Percentiles rank a stretch among this genome's conserved stretches.
Evolutionary conservation across 2,888 invertebrate species (phyloP).

Genomic region (Pyrocoelia pectoralis): DNA sequence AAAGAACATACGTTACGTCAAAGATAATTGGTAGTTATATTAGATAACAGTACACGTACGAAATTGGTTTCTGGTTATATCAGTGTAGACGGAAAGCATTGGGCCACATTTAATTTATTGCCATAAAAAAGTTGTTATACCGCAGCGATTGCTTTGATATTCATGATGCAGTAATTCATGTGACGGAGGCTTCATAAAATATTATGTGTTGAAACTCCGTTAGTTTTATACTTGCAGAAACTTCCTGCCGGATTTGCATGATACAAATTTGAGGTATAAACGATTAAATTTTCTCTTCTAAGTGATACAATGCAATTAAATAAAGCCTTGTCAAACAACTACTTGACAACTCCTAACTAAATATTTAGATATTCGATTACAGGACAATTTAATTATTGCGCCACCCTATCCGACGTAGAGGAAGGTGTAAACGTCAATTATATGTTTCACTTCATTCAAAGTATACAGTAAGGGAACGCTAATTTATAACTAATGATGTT

Average conservation of each 20-base stretch:
- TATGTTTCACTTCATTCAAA: background rate
- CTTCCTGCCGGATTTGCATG: background rate
- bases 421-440: constrained; percentile 7
- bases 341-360: background rate
- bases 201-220: constrained; percentile 9
- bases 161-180: constrained; percentile 13
- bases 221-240: background rate
- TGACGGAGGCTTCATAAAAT: constrained; percentile 7
- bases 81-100: background rate
- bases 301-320: background rate
- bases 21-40: constrained; percentile 11
- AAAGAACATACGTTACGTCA: constrained; percentile 9
- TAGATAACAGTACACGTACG: constrained; percentile 4
- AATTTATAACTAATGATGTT: constrained; percentile 1
- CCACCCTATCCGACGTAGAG: constrained; percentile 1
- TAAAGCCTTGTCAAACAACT: background rate
- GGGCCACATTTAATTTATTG: constrained; percentile 8
- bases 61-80: constrained; percentile 4
- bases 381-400: constrained; percentile 5
- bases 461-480: background rate
- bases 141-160: constrained; percentile 11
- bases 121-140: constrained; percentile 7
- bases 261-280: background rate
- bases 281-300: background rate
- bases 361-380: constrained; percentile 1